These are phyloP conservation scores for Hydra vulgaris DNA, from an alignment of 30 jellyfish, hydroid and myxozoan genomes.

Conservation along the genomic window DNA sequence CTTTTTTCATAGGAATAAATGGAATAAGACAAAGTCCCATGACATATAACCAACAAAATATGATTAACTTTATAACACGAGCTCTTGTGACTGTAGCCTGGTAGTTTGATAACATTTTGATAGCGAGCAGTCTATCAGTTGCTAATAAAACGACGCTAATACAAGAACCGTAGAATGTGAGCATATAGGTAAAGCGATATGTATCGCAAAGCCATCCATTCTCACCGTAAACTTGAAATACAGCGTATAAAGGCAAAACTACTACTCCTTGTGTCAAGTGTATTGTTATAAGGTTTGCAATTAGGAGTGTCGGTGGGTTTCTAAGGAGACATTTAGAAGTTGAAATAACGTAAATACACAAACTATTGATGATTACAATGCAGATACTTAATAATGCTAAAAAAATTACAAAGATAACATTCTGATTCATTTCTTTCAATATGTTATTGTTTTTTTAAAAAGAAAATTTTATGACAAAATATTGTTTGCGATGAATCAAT, in stretches of 20 bases:
- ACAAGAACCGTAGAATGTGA: slow-evolving; percentile 31
- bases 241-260: slow-evolving; percentile 31
- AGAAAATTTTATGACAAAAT: too few species aligned
- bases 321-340: slow-evolving; percentile 2
- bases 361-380: not conserved
- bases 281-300: slow-evolving; percentile 15
- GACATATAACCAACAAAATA: slow-evolving; percentile 23
- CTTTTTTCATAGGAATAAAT: slow-evolving; percentile 12
- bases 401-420: not conserved
- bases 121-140: slow-evolving; percentile 27
- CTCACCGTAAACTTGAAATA: slow-evolving; percentile 2
- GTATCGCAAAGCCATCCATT: slow-evolving; percentile 10
- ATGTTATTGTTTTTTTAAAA: too few species aligned
- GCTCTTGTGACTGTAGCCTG: not conserved
- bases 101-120: slow-evolving; percentile 2
- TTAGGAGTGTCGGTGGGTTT: slow-evolving; percentile 10
- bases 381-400: not conserved
- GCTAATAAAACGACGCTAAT: slow-evolving; percentile 23
- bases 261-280: slow-evolving; percentile 30
- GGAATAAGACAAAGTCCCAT: slow-evolving; percentile 16
- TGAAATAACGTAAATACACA: slow-evolving; percentile 7
- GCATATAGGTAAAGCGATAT: slow-evolving; percentile 33
- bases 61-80: not conserved
- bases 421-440: not conserved
- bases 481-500: too few species aligned